Evolutionary conservation across 2,797 vertebrate species (phyloP).

Genomic region (Syngnathus acus): DNA sequence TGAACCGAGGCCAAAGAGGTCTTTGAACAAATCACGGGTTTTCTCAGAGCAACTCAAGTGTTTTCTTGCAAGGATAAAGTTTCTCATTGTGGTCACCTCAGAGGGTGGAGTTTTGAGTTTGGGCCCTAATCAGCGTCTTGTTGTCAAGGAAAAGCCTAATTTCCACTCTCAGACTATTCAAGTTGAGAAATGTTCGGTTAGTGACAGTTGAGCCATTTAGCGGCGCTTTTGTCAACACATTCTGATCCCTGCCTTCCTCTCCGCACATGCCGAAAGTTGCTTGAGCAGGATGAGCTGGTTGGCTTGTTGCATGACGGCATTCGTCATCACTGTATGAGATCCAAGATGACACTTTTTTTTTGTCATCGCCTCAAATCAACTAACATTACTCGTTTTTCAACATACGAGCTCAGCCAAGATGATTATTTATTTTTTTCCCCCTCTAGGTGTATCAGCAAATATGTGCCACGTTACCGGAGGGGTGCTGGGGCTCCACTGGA

Average conservation of each 20-base stretch:
- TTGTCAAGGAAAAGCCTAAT: conserved; percentile 38
- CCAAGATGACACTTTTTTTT: no score
- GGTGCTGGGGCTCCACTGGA: conserved; percentile 70
- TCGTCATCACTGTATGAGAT: no score
- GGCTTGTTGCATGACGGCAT: no score
- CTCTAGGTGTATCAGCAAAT: conserved; percentile 50
- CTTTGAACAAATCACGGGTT: conserved; percentile 43
- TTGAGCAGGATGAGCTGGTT: no score
- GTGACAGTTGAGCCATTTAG: not conserved
- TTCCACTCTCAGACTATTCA: conserved; percentile 38
- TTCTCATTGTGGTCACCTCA: not conserved
- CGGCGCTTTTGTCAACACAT: not conserved
- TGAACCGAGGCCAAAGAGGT: conserved; percentile 38
- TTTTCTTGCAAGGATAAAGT: not conserved
- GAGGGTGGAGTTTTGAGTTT: not conserved
- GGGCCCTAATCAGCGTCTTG: conserved; percentile 51
- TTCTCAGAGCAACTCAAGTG: conserved; percentile 18
- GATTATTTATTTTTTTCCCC: no score
- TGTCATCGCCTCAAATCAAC: no score
- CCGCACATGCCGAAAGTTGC: no score
- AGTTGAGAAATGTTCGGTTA: conserved; percentile 17
- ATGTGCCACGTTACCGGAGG: conserved; percentile 69
- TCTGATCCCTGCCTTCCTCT: not conserved
- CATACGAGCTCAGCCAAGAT: no score
- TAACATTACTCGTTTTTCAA: no score